phyloP scores from a whole-genome alignment of 2,888 invertebrate species.

The Agonum fuliginosum region DNA sequence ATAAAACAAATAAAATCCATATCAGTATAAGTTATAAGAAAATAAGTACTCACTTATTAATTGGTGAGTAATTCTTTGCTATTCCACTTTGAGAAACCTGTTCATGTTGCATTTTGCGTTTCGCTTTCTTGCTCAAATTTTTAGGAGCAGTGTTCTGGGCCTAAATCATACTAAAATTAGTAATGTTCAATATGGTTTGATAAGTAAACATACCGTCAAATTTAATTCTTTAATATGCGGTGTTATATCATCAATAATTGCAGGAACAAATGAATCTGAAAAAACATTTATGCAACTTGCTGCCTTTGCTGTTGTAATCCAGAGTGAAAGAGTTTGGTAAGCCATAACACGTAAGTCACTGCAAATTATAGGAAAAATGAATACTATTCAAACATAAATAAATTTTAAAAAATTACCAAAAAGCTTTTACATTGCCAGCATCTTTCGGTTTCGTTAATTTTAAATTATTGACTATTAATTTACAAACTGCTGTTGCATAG shows the following conservation, averaged over 20 bases:
- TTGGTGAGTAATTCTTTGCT: constrained; percentile 46
- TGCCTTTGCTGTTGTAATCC: constrained; percentile 59
- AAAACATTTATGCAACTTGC: constrained; percentile 56
- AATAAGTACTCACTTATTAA: constrained; percentile 26
- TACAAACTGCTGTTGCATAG: constrained; percentile 61
- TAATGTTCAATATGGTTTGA: not conserved
- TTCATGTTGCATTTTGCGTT: constrained; percentile 50
- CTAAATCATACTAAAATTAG: constrained; percentile 33
- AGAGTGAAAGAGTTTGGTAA: constrained; percentile 60
- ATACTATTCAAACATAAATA: not conserved
- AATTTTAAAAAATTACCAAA: constrained; percentile 51
- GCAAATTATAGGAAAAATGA: no score
- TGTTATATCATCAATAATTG: constrained; percentile 60
- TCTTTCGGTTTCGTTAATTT: constrained; percentile 57
- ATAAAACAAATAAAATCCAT: no score
- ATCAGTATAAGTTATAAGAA: not conserved
- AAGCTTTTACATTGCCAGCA: constrained; percentile 19
- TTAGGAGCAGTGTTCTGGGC: constrained; percentile 33
- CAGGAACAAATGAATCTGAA: constrained; percentile 61
- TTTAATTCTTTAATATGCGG: constrained; percentile 57
- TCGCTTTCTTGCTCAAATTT: constrained; percentile 50
- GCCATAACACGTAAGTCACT: constrained; percentile 61
- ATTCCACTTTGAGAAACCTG: constrained; percentile 46
- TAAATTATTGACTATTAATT: constrained; percentile 62
- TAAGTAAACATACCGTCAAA: constrained; percentile 57